Base-by-base conservation (phyloP, 1,140 invertebrate genomes). In the Eueides isabella region DNA sequence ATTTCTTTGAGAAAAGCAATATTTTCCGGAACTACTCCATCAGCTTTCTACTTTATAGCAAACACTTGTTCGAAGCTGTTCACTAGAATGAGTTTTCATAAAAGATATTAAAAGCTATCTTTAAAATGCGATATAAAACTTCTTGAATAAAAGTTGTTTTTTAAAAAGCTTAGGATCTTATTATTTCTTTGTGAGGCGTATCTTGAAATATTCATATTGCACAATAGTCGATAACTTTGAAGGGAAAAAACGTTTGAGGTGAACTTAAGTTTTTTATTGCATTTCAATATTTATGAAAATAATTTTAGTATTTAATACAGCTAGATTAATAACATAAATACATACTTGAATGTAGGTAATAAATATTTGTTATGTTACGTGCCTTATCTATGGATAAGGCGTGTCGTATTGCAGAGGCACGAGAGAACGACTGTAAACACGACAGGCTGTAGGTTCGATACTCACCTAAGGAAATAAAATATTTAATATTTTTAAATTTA, bases 131-230 rank as follows among this genome's bases (percentile, higher is more conserved):
- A 55, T 55, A 55, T 55, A 11, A 55, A 55, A 55, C 9, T 55
- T 19, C 41, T n/a, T 55, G 48, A 55, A 55, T 55, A 6, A 55
- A 55, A 55, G 48, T 44, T 44, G 48, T 55, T 55, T 55, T 55
- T 55, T 26, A 55, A 55, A 55, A 55, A 55, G 19, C 19, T 26
- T 23, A 11, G 48, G 48, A 55, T 23, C 9, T 55, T 23, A 55
- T 55, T 55, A 55, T 55, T 23, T 55, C 48, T 55, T 55, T 55
- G 48, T 55, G n/a, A 55, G 6, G 48, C 19, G 19, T 55, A 19
- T 19, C 41, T 44, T 44, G 41, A 44, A 44, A n/a, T 16, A 44
- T 44, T 44, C 41, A 44, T 44, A 44, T 44, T 44, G 41, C 41
- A 44, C 41, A 44, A 44, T 16, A 44, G n/a, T 44, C 16, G 41